These are phyloP conservation scores for Percopsis transmontana DNA, from an alignment of 2,113 vertebrate species.

Conservation along the genomic window DNA sequence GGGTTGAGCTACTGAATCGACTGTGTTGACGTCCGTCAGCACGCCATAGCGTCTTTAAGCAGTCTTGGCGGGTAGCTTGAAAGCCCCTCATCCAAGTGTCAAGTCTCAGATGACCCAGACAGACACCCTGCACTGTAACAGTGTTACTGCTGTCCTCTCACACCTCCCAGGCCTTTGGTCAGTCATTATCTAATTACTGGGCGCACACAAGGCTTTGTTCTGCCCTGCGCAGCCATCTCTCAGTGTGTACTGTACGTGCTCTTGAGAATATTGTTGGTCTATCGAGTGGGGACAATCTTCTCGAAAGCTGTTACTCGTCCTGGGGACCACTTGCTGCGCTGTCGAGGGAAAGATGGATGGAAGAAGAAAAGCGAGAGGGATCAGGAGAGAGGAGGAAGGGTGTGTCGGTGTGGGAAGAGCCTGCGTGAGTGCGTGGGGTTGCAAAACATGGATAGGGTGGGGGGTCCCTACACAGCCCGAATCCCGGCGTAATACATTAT, in stretches of 20 bases:
- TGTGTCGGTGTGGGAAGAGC: slow-evolving; percentile 15
- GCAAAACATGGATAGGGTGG: slow-evolving; percentile 7
- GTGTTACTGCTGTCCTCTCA: slow-evolving; percentile 6
- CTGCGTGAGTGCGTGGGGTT: slow-evolving; percentile 31
- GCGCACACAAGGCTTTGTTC: slow-evolving; percentile 9
- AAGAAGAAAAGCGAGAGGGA: slow-evolving; percentile 22
- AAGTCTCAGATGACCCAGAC: slow-evolving; percentile 1
- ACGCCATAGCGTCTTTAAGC: slow-evolving; percentile 49
- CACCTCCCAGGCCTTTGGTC: slow-evolving; percentile 30
- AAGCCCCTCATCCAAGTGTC: slow-evolving; percentile 13
- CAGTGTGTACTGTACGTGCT: no score
- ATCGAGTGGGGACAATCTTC: slow-evolving; percentile 10
- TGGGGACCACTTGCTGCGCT: not conserved
- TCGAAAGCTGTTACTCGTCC: slow-evolving; percentile 8
- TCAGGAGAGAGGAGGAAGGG: not conserved
- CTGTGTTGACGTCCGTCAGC: slow-evolving; percentile 34
- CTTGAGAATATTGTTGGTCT: not conserved
- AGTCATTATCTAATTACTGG: slow-evolving; percentile 46
- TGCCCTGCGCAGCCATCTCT: slow-evolving; percentile 12
- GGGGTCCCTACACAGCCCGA: slow-evolving; percentile 41
- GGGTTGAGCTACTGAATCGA: slow-evolving; percentile 13
- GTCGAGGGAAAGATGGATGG: slow-evolving; percentile 16
- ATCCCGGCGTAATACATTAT: slow-evolving; percentile 49
- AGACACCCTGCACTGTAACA: slow-evolving; percentile 3
- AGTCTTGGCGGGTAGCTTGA: slow-evolving; percentile 18